phyloP scores from a whole-genome alignment of 2,888 invertebrate species.

The Hedya salicella region DNA sequence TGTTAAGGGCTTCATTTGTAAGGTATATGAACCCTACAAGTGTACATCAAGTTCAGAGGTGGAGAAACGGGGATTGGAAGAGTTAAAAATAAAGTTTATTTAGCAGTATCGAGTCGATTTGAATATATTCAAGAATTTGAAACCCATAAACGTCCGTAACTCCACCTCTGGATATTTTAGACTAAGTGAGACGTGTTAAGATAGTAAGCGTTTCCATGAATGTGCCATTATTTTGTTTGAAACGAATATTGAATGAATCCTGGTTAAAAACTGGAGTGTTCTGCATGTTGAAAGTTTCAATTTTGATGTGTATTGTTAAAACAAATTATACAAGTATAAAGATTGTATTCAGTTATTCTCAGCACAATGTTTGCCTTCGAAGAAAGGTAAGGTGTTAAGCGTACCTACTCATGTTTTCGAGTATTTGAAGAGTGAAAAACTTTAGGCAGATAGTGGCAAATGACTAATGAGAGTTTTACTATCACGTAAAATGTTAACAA shows the following conservation, averaged over 20 bases:
- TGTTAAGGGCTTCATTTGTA: slow-evolving; percentile 20
- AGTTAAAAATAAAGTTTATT: too few species aligned
- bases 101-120: too few species aligned
- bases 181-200: slow-evolving; percentile 46
- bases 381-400: slow-evolving; percentile 14
- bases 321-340: slow-evolving; percentile 1
- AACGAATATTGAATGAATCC: slow-evolving; percentile 18
- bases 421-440: slow-evolving; percentile 10
- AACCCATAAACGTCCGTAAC: background rate
- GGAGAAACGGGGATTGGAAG: background rate
- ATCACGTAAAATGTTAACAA: background rate
- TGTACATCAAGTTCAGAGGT: slow-evolving; percentile 13
- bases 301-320: slow-evolving; percentile 30
- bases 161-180: slow-evolving; percentile 30
- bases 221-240: slow-evolving; percentile 31
- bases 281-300: slow-evolving; percentile 12
- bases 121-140: too few species aligned
- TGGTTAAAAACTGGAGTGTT: slow-evolving; percentile 11
- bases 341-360: slow-evolving; percentile 10
- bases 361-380: slow-evolving; percentile 16
- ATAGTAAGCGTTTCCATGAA: slow-evolving; percentile 43
- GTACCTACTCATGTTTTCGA: slow-evolving; percentile 8
- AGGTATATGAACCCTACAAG: background rate
- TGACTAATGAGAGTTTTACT: background rate
- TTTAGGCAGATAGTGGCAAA: background rate